A percentile compares a stretch with the other conserved stretches of the same genome.
Evolutionary conservation across 1,140 invertebrate species (phyloP).

Genomic region (Proales similis): DNA sequence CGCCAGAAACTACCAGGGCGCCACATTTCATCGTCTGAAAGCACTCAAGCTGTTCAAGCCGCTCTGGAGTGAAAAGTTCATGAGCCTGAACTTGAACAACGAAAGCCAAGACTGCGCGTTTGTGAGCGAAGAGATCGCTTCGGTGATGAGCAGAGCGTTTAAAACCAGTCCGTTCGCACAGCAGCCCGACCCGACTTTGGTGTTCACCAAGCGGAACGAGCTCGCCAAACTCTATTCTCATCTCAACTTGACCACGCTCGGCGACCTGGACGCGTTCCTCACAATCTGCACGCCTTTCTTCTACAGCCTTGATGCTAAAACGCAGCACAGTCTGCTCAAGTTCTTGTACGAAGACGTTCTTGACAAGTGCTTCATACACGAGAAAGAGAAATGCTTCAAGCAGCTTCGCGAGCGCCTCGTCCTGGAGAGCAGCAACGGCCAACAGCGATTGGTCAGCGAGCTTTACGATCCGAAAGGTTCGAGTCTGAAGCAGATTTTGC

Average conservation of each 20-base stretch:
- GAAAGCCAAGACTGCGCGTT: neutral
- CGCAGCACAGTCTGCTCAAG: slow-evolving; percentile 33
- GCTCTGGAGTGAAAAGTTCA: neutral
- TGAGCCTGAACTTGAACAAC: neutral
- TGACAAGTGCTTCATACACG: slow-evolving; percentile 29
- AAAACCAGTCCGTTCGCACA: slow-evolving; percentile 11
- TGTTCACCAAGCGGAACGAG: slow-evolving; percentile 3
- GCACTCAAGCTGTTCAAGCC: slow-evolving; percentile 19
- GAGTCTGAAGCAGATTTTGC: neutral
- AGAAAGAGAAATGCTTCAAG: slow-evolving; percentile 37
- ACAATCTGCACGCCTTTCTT: slow-evolving; percentile 21
- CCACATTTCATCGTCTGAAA: slow-evolving; percentile 2
- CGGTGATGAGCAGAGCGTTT: slow-evolving; percentile 17
- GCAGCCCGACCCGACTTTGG: neutral
- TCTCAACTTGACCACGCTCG: slow-evolving; percentile 4
- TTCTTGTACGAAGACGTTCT: slow-evolving; percentile 26
- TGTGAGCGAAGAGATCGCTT: slow-evolving; percentile 20
- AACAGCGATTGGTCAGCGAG: slow-evolving; percentile 19
- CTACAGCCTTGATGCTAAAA: slow-evolving; percentile 7
- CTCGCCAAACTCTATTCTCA: slow-evolving; percentile 26
- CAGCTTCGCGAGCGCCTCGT: neutral
- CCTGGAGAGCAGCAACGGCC: neutral
- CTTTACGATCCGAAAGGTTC: slow-evolving; percentile 17
- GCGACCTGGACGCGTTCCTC: slow-evolving; percentile 22
- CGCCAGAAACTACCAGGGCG: neutral